Base-by-base conservation (phyloP, 2,888 invertebrate genomes). In the Lysandra coridon region DNA sequence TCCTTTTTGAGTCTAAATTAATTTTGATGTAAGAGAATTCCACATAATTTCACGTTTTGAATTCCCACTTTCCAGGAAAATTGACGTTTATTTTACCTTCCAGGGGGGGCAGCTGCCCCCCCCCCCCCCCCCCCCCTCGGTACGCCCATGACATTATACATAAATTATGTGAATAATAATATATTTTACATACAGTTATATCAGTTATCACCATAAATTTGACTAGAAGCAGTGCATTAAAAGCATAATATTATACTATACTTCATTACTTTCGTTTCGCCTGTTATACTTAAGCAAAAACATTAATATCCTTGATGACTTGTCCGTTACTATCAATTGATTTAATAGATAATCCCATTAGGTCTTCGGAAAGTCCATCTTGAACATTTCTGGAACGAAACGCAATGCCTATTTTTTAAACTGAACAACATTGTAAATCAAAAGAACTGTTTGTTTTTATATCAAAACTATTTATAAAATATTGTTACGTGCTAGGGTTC, bases 271-370 rank as follows among this genome's bases (percentile, higher is more conserved):
- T 69, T 69, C 33, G 2, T 33, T 69, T 69, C 64, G 7, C 4
- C 14, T 69, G 33, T 33, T 30, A 30, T 69, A 49, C 78, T 85
- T 87, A 92, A 62, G 88, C 87, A 82, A 88, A 88, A 81, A 89
- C 85, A 84, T 88, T 87, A 80, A 91, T 84, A 84, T 90, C 90
- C 78, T 89, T 91, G 10, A 85, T 83, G 80, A 89, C 85, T 78
- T 85, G 85, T 69, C 84, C 81, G 79, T 91, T 90, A 78, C 87
- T 90, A 76, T 91, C 91, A 44, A 87, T 81, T n/a, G 88, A 86
- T 81, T 89, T 89, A 57, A 87, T 87, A 69, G 89, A 84, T 62
- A 88, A 83, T 57, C 86, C 87, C 79, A 87, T 87, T 78, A 88
- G 82, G 78, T 90, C 91, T 74, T 88, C 89, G 2, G 85, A 82